phyloP scores from a whole-genome alignment of 1,140 invertebrate genomes.

The Drepana arcuata region DNA sequence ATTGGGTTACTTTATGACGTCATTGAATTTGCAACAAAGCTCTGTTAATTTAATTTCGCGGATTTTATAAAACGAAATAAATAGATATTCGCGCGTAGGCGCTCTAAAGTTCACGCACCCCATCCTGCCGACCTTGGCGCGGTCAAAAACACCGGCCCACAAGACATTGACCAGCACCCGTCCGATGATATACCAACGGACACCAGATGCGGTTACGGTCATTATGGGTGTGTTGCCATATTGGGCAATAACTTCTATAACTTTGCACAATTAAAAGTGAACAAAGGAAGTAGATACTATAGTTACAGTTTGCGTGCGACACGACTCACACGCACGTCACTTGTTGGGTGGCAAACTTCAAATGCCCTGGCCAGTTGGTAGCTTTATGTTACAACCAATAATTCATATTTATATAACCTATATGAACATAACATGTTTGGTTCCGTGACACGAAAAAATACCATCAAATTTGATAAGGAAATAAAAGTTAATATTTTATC shows the following conservation, averaged over 20 bases:
- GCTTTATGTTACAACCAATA: no score
- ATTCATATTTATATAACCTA: no score
- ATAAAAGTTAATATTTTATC: no score
- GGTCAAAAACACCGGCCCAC: conserved; percentile 40
- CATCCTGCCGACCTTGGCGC: conserved; percentile 46
- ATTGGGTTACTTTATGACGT: conserved; percentile 45
- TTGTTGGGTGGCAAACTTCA: conserved; percentile 32
- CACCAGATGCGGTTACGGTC: conserved; percentile 32
- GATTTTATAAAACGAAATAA: no score
- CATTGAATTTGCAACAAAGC: no score
- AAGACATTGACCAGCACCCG: conserved; percentile 41
- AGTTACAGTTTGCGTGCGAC: conserved; percentile 38
- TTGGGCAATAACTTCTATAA: conserved; percentile 50
- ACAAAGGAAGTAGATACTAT: conserved; percentile 49
- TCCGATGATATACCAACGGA: conserved; percentile 11
- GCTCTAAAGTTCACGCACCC: conserved; percentile 38
- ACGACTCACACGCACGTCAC: conserved; percentile 31
- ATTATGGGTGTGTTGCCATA: conserved; percentile 37
- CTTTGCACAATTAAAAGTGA: conserved; percentile 46
- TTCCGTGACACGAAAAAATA: no score
- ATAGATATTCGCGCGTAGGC: conserved; percentile 18
- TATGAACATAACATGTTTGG: no score
- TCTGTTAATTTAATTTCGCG: no score
- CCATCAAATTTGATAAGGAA: no score
- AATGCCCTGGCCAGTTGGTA: no score